Evolutionary conservation across 1,140 invertebrate genomes (phyloP), one percentile per base, ranked within the genome.

Genomic region (Drosophila nebulosa): DNA sequence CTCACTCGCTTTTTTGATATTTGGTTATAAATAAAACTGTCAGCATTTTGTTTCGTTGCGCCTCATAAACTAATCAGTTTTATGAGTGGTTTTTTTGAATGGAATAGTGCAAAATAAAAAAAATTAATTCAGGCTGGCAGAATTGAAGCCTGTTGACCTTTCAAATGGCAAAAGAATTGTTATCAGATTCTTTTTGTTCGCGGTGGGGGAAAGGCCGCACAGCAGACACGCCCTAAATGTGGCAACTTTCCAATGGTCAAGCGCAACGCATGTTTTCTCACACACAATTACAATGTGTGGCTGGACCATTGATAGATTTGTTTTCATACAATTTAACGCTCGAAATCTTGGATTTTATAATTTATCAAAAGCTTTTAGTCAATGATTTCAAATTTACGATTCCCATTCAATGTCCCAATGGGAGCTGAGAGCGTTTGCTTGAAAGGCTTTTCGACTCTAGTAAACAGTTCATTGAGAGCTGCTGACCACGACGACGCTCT

Each of bases 361-460:
- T 86, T 88, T 86, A 88, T 88, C 79, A 86, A 86, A 86, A 88
- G 83, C 83, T 86, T 86, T 86, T 88, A 86, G 83, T 86, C 83
- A 86, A 86, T 86, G 83, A 88, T 88, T 86, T 86, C 71, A 61
- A 88, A 86, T 88, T 86, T 88, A 86, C 78, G 78, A 83, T 86
- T 88, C 74, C 73, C 65, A 64, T 70, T 77, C 67, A 70, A 21
- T 46, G 39, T 74, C 75, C 80, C 73, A 85, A 85, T 85, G 80
- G 80, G 9, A 80, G 61, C 60, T 70, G 74, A 66, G 65, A 32
- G 65, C 64, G 61, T 65, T 52, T 69, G 65, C 55, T 61, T 74
- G 78, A 85, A 85, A 85, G 78, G 65, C 83, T 83, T 78, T 70
- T 52, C 35, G 62, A 55, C 62, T 72, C 55, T 67, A 68, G 63